Conservation (phyloP, 2,888 invertebrate genomes). For the Dicyrtoma fusca region DNA sequence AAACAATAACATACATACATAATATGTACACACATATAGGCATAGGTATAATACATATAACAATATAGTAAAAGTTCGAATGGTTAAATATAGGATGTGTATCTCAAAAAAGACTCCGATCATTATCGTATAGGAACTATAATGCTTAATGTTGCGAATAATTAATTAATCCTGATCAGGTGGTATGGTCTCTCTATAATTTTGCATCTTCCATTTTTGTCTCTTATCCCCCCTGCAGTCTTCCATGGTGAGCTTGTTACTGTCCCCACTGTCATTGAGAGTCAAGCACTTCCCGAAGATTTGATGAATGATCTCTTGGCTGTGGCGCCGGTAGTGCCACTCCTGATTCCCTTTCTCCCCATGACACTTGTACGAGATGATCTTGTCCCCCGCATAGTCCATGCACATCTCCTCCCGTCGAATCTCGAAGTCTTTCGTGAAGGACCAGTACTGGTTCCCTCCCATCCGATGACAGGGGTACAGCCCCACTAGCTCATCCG, state of each 20-base stretch:
- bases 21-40: no score
- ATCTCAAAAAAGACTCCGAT: no score
- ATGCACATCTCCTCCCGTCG: conserved; percentile 79
- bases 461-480: conserved; percentile 99
- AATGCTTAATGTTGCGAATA: no score
- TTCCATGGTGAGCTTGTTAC: conserved; percentile 28
- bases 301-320: no score
- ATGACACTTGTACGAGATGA: conserved; percentile 88
- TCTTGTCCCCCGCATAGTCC: conserved; percentile 88
- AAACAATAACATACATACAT: no score
- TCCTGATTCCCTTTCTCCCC: conserved; percentile 71
- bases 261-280: no score
- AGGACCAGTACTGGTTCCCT: conserved; percentile 79
- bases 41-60: no score
- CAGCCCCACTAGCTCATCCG: conserved; percentile 93
- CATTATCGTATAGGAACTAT: no score
- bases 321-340: background rate
- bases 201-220: conserved; percentile 59
- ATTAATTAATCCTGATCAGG: no score
- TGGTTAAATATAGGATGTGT: no score
- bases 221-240: conserved; percentile 59
- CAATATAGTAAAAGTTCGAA: no score
- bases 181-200: conserved; percentile 48
- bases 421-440: conserved; percentile 93
- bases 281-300: no score